These are phyloP conservation scores for Acrobasis suavella DNA, from an alignment of 2,888 invertebrate species.

Conservation along the genomic window DNA sequence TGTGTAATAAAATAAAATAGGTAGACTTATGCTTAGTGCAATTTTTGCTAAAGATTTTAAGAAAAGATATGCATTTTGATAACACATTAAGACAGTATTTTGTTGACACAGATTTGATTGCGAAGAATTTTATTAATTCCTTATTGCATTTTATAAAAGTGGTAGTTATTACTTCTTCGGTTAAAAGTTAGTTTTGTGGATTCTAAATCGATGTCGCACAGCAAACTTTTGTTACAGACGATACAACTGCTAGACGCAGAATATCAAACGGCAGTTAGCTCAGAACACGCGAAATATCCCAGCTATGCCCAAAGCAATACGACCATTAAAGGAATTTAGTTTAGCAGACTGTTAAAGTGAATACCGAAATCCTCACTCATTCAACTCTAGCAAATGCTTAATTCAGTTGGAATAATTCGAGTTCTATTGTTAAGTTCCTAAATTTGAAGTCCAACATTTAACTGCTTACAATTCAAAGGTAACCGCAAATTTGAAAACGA, in stretches of 20 bases:
- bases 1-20: too few relatives aligned
- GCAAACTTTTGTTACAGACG: background rate
- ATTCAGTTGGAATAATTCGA: slow-evolving; percentile 78
- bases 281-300: slow-evolving; percentile 52
- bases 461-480: slow-evolving; percentile 81
- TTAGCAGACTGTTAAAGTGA: slow-evolving; percentile 66
- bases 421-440: slow-evolving; percentile 78
- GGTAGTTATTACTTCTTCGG: background rate
- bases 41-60: too few relatives aligned
- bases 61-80: too few relatives aligned
- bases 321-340: slow-evolving; percentile 69
- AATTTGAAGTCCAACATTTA: slow-evolving; percentile 78
- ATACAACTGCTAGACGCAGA: background rate
- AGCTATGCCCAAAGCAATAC: slow-evolving; percentile 57
- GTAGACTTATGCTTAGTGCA: too few relatives aligned
- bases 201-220: background rate
- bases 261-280: slow-evolving; percentile 33
- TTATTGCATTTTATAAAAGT: too few relatives aligned
- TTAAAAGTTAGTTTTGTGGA: background rate
- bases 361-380: slow-evolving; percentile 71
- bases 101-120: too few relatives aligned
- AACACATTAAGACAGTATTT: too few relatives aligned
- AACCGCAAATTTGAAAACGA: slow-evolving; percentile 79
- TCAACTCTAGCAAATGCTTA: slow-evolving; percentile 73
- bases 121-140: too few relatives aligned